These are phyloP conservation scores for Molorchus minor DNA, from an alignment of 2,888 invertebrate genomes.

Conservation along the genomic window DNA sequence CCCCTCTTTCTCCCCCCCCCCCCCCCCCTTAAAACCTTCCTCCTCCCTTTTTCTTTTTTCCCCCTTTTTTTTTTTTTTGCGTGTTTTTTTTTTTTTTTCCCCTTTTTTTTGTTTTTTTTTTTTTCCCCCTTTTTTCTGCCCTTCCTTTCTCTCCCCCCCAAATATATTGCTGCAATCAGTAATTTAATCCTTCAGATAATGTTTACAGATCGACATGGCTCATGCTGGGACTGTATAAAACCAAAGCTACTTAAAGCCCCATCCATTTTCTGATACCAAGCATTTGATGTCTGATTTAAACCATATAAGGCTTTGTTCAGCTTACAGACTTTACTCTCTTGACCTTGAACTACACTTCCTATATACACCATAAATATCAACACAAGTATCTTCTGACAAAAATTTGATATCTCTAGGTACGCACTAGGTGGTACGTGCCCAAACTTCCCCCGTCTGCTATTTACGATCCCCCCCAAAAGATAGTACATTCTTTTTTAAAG, in stretches of 20 bases:
- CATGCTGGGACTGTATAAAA: not conserved
- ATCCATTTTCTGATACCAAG: conserved; percentile 3
- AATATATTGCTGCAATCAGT: conserved; percentile 3
- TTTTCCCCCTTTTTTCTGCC: too few species aligned
- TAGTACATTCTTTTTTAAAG: too few species aligned
- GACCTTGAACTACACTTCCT: not conserved
- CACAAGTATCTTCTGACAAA: not conserved
- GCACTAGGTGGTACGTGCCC: too few species aligned
- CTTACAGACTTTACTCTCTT: not conserved
- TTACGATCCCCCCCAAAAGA: too few species aligned
- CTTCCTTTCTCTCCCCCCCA: too few species aligned
- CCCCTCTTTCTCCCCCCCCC: too few species aligned
- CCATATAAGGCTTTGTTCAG: conserved; percentile 2
- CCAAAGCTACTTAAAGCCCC: not conserved
- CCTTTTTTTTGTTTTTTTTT: too few species aligned
- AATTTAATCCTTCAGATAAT: not conserved
- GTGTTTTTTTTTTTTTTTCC: too few species aligned
- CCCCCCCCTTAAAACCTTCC: too few species aligned
- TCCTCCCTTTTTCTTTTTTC: too few species aligned
- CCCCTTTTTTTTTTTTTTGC: too few species aligned
- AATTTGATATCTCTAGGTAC: conserved; percentile 5
- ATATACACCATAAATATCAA: not conserved
- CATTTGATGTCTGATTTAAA: not conserved
- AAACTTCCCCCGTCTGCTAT: too few species aligned
- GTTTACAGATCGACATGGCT: not conserved